phyloP scores from a whole-genome alignment of 2,888 invertebrate genomes.

The Calliopum simillimum region DNA sequence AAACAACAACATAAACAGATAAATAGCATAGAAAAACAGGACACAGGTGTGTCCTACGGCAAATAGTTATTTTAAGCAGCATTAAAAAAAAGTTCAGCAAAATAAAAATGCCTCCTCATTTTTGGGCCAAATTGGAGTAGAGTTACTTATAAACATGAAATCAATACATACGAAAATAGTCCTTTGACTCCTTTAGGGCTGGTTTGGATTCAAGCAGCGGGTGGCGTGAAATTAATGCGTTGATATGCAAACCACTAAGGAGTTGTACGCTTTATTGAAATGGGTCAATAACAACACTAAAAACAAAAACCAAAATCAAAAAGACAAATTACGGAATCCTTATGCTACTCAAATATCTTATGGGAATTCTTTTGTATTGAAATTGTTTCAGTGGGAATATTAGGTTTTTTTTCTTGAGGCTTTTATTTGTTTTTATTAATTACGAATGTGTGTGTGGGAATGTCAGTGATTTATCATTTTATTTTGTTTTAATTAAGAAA shows the following conservation, averaged over 20 bases:
- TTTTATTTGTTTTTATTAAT: no score
- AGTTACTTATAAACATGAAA: background rate
- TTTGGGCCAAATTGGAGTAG: background rate
- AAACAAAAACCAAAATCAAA: no score
- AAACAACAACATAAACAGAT: background rate
- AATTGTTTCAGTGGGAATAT: no score
- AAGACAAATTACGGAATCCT: no score
- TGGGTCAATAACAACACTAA: no score
- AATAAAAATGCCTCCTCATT: background rate
- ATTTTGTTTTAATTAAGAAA: no score
- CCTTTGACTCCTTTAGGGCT: background rate
- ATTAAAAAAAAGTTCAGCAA: background rate
- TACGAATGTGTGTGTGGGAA: no score
- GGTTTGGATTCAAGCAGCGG: background rate
- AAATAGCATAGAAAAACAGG: background rate
- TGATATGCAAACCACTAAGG: background rate
- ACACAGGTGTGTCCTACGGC: conserved; percentile 4
- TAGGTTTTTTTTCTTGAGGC: no score
- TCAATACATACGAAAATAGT: background rate
- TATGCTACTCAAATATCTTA: no score
- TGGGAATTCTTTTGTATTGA: no score
- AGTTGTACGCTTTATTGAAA: background rate
- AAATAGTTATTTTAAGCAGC: background rate
- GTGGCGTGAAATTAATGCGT: background rate
- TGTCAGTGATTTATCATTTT: no score